Percentiles rank a stretch among this genome's conserved stretches.
phyloP scores from a whole-genome alignment of 1,140 invertebrate species.

The Tetragonula clypearis region DNA sequence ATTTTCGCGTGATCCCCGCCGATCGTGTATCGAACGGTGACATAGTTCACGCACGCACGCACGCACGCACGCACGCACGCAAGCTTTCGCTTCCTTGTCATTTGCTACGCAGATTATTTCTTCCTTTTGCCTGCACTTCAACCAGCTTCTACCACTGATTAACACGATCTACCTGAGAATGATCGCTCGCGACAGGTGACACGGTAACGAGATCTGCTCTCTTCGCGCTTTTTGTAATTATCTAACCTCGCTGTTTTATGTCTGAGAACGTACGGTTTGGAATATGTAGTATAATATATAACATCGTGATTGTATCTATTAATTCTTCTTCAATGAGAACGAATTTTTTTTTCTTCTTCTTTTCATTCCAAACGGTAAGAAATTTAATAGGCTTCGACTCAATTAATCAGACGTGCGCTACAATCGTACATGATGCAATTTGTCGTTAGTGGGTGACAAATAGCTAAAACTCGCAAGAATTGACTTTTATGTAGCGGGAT shows the following conservation, averaged over 20 bases:
- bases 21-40: conserved; percentile 38
- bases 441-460: too few relatives aligned
- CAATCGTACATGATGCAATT: too few relatives aligned
- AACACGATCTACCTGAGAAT: conserved; percentile 17
- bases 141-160: neutral
- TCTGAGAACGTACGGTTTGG: neutral
- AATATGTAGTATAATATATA: neutral
- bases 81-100: conserved; percentile 9
- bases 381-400: too few relatives aligned
- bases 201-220: conserved; percentile 2
- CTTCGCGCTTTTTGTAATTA: conserved; percentile 8
- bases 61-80: neutral
- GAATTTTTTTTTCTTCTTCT: too few relatives aligned
- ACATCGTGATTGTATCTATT: too few relatives aligned
- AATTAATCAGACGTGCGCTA: too few relatives aligned
- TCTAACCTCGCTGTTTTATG: neutral
- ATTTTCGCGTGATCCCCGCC: conserved; percentile 59
- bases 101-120: conserved; percentile 33
- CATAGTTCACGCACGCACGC: conserved; percentile 5
- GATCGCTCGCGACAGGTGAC: conserved; percentile 29
- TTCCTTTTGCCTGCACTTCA: neutral
- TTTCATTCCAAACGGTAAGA: too few relatives aligned
- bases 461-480: too few relatives aligned
- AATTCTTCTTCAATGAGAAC: too few relatives aligned
- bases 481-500: too few relatives aligned